Evolutionary conservation across 1,140 invertebrate genomes (phyloP).

Genomic region (Drosophila baimaii): DNA sequence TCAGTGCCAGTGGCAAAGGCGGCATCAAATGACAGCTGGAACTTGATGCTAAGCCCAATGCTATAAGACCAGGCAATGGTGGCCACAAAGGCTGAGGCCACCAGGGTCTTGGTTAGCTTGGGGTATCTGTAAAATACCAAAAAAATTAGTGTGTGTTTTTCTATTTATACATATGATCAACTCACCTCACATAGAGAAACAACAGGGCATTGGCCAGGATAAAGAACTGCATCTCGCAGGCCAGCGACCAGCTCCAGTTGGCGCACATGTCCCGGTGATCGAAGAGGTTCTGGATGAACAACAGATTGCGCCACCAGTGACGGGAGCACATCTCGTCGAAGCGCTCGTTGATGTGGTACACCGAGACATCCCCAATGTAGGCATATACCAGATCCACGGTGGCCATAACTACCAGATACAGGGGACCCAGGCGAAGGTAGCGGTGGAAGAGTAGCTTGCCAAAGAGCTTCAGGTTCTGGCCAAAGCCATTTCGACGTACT

Average conservation of each 20-base stretch:
- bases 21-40: slow-evolving; percentile 78
- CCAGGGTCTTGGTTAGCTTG: slow-evolving; percentile 57
- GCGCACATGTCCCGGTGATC: slow-evolving; percentile 87
- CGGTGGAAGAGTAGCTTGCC: slow-evolving; percentile 78
- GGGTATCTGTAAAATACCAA: slow-evolving; percentile 60
- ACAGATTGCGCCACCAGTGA: slow-evolving; percentile 88
- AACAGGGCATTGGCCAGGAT: slow-evolving; percentile 85
- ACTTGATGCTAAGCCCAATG: slow-evolving; percentile 69
- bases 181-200: slow-evolving; percentile 86
- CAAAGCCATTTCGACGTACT: slow-evolving; percentile 67
- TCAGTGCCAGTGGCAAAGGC: slow-evolving; percentile 80
- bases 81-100: slow-evolving; percentile 39
- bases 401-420: slow-evolving; percentile 86
- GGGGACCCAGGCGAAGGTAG: slow-evolving; percentile 85
- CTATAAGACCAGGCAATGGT: slow-evolving; percentile 69
- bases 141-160: neutral
- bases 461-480: slow-evolving; percentile 71
- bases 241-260: slow-evolving; percentile 93
- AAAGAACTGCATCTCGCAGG: slow-evolving; percentile 93
- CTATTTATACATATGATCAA: neutral
- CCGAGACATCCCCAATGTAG: slow-evolving; percentile 85
- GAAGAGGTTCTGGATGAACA: slow-evolving; percentile 88
- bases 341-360: slow-evolving; percentile 85
- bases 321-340: slow-evolving; percentile 85
- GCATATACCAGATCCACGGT: slow-evolving; percentile 85